Percentiles rank a stretch among this genome's conserved stretches.
Evolutionary conservation across 2,797 vertebrate species (phyloP).

Genomic region (Siniperca undulata): DNA sequence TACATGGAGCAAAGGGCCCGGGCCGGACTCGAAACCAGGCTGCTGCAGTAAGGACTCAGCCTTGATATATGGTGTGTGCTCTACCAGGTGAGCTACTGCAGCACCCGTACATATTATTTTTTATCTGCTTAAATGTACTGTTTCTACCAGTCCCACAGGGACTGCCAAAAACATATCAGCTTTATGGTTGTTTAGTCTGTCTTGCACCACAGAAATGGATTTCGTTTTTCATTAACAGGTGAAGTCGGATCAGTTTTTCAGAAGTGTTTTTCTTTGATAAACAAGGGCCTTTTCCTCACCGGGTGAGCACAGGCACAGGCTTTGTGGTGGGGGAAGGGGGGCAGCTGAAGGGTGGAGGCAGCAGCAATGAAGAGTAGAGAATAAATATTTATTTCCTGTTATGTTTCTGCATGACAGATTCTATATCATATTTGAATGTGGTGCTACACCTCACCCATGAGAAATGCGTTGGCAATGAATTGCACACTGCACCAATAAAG

Average conservation of each 20-base stretch:
- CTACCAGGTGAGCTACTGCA: too few relatives aligned
- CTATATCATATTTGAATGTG: slow-evolving; percentile 80
- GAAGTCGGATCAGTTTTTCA: slow-evolving; percentile 79
- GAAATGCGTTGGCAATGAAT: slow-evolving; percentile 74
- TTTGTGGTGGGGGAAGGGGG: too few relatives aligned
- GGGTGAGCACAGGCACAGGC: slow-evolving; percentile 43
- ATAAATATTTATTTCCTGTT: slow-evolving; percentile 86
- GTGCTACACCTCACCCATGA: slow-evolving; percentile 71
- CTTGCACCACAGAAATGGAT: slow-evolving; percentile 63
- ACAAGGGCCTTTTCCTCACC: slow-evolving; percentile 62
- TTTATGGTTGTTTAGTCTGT: slow-evolving; percentile 64
- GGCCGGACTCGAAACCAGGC: too few relatives aligned
- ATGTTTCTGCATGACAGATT: slow-evolving; percentile 84
- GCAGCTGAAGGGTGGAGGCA: slow-evolving; percentile 65
- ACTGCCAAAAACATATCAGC: slow-evolving; percentile 63
- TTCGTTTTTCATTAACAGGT: slow-evolving; percentile 72
- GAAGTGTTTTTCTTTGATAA: slow-evolving; percentile 80
- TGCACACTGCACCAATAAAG: slow-evolving; percentile 65
- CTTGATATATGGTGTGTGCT: too few relatives aligned
- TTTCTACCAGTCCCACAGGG: slow-evolving; percentile 41
- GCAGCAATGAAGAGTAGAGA: slow-evolving; percentile 72
- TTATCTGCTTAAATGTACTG: slow-evolving; percentile 48
- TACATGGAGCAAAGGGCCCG: too few relatives aligned
- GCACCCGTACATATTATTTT: slow-evolving; percentile 1
- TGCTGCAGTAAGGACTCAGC: too few relatives aligned